Conservation (phyloP, 2,888 invertebrate genomes). For the Anaspis maculata region DNA sequence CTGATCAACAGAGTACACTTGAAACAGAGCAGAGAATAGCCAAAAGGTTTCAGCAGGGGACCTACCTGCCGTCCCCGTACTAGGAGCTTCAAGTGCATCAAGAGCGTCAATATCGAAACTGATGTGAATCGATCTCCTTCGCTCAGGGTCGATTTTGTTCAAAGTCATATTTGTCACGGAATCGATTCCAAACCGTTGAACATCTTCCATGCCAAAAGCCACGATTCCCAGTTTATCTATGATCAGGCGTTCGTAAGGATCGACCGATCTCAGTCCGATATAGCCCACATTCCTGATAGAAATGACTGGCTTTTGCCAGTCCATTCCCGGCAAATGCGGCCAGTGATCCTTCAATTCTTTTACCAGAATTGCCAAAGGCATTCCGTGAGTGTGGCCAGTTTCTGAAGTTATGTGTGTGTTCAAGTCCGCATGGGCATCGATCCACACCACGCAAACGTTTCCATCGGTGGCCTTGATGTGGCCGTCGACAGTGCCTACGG, state of each 20-base stretch:
- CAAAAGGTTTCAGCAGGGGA: too few species aligned
- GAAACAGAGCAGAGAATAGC: too few species aligned
- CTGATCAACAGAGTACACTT: too few species aligned
- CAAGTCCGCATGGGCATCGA: constrained; percentile 89
- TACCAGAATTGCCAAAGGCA: constrained; percentile 71
- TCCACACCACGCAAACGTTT: constrained; percentile 75
- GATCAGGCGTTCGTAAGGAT: constrained; percentile 70
- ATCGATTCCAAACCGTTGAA: constrained; percentile 70
- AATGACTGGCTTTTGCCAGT: constrained; percentile 64
- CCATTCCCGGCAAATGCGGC: constrained; percentile 68
- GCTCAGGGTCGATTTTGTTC: constrained; percentile 61
- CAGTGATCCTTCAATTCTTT: constrained; percentile 67
- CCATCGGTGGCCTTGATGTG: constrained; percentile 58
- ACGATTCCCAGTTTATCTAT: constrained; percentile 74
- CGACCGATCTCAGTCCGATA: constrained; percentile 77
- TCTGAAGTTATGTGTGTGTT: constrained; percentile 78
- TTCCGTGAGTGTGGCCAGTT: constrained; percentile 72
- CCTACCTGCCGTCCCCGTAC: constrained; percentile 76
- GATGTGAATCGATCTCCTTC: constrained; percentile 68
- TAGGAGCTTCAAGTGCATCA: constrained; percentile 76
- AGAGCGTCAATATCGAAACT: constrained; percentile 89
- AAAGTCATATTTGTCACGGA: constrained; percentile 66
- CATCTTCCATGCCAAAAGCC: constrained; percentile 79
- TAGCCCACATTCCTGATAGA: constrained; percentile 62
- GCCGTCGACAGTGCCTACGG: constrained; percentile 65